Evolutionary conservation across 1,140 invertebrate genomes (phyloP), one percentile per base, ranked within the genome.

Genomic region (Caerostris extrusa): DNA sequence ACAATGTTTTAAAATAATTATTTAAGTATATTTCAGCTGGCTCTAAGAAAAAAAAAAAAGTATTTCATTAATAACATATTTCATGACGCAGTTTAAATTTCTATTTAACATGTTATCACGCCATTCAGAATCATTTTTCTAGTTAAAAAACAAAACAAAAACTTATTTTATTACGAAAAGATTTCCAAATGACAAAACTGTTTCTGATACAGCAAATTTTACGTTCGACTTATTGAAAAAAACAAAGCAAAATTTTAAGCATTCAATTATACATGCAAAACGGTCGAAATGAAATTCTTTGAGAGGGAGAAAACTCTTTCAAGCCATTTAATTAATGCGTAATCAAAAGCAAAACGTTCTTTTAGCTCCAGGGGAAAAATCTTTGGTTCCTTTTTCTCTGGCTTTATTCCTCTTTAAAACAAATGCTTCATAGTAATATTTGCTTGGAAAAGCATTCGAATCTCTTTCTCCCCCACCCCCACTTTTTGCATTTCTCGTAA

Each of bases 401-500:
- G 10, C 34, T 77, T 12, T 3, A 77, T 50, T 77, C 19, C n/a
- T 34, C 12, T 53, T 77, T 2, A 67, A 67, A 77, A 77, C 71
- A 77, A 77, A 77, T 77, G 71, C 71, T 77, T 34, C 34, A 53
- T 10, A 77, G 71, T 53, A 14, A 77, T 77, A 77, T 77, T 77
- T 77, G 71, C 71, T 77, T 77, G 71, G 34, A 50, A 34, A 77
- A 77, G 71, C 34, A 77, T 77, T 77, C 50, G 53, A 10, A 77
- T 34, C 34, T 34, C n/a, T n/a, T n/a, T n/a, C n/a, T n/a, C n/a
- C n/a, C n/a, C n/a, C 53, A 10, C 71, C 34, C 7, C 5, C 34
- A n/a, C n/a, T n/a, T n/a, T 50, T 12, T 77, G 71, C 71, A 77
- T 77, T 50, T 53, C 86, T 90, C 67, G 34, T 71, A 71, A 90